Evolutionary conservation across 2,888 invertebrate genomes (phyloP).

Genomic region (Drosophila colorata): DNA sequence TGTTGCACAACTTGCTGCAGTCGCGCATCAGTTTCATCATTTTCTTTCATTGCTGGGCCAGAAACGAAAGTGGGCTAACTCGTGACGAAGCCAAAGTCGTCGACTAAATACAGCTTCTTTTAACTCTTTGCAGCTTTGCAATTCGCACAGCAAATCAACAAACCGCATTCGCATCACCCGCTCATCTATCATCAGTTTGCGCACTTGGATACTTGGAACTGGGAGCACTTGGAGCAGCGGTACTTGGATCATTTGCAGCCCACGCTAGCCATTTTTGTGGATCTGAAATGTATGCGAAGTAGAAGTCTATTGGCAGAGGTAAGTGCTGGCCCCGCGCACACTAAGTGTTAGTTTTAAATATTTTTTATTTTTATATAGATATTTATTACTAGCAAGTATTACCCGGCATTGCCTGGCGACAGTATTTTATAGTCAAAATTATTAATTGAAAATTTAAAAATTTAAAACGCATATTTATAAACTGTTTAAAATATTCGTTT

Average conservation of each 20-base stretch:
- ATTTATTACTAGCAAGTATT: no score
- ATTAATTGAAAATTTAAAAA: no score
- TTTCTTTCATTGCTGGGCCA: constrained; percentile 74
- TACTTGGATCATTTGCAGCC: constrained; percentile 60
- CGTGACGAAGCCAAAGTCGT: fast-evolving
- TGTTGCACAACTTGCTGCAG: constrained; percentile 68
- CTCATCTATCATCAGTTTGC: constrained; percentile 63
- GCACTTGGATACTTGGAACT: constrained; percentile 39
- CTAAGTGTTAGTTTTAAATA: neutral
- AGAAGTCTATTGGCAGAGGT: constrained; percentile 54
- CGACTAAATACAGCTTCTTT: neutral
- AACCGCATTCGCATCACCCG: constrained; percentile 38
- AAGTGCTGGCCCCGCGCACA: neutral
- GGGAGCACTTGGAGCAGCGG: constrained; percentile 49
- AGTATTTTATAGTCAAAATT: no score
- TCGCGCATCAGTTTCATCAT: constrained; percentile 56
- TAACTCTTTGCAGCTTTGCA: constrained; percentile 30
- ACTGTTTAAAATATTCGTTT: no score
- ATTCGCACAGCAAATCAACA: constrained; percentile 50
- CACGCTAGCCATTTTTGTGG: constrained; percentile 72
- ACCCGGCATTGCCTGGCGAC: no score
- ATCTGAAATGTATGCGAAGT: constrained; percentile 67
- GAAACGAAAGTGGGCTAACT: constrained; percentile 52
- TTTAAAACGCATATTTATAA: no score
- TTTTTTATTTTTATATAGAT: neutral